Base-by-base conservation (phyloP, 2,888 invertebrate species). In the Ochropleura leucogaster region DNA sequence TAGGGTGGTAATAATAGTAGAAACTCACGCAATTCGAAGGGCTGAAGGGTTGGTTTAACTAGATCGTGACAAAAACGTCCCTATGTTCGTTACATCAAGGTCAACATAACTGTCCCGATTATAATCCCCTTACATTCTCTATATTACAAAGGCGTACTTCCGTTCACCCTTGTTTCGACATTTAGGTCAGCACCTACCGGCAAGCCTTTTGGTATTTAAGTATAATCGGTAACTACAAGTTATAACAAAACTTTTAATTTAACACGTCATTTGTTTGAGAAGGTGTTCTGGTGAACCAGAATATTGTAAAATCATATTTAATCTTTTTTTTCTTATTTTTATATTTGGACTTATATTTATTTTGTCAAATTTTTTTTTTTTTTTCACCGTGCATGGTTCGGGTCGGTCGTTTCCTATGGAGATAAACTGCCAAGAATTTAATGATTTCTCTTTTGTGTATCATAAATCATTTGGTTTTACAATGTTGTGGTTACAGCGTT, bases 1-100 rank as follows among this genome's bases (percentile, higher is more conserved):
- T n/a, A 46, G 60, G 65, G 65, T 79, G n/a, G 44, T 55, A 44
- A 65, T 79, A 40, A 78, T 74, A n/a, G 66, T 63, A 30, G 4
- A 53, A 47, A 59, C 63, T 30, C 77, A 78, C 80, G 80, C 73
- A 64, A 77, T 51, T n/a, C n/a, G n/a, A 51, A 80, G n/a, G 57
- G 46, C 4, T 18, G 16, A 47, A 55, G 55, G 16, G 30, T n/a
- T 47, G 14, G 57, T 53, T 47, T 47, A 18, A 64, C 9, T 72
- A 53, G 46, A n/a, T 16, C 16, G 47, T 46, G 55, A 63, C 63
- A 18, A 57, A 30, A 77, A 53, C 46, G 30, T 53, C 6, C 30
- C 49, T 60, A 10, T 42, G 5, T 44, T 49, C 7, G 40, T 71
- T 30, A 51, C 16, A 49, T 12, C 65, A 79, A 78, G 76, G 64